Conservation (phyloP, 2,113 vertebrate genomes). For the Ctenomys sociabilis region DNA sequence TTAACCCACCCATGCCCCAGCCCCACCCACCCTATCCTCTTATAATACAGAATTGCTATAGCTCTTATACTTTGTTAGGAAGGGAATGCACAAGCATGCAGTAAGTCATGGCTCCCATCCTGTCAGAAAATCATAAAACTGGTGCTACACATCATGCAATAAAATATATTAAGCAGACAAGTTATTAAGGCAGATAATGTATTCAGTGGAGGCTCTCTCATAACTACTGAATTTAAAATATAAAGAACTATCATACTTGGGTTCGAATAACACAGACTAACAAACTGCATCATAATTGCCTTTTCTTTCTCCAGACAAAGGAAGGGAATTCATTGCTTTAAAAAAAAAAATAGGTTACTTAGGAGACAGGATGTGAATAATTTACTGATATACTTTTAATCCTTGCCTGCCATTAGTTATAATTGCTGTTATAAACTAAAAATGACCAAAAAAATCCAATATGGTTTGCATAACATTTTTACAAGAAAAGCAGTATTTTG, state of each 20-base stretch:
- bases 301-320: constrained; percentile 39
- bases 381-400: constrained; percentile 59
- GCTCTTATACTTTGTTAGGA: neutral
- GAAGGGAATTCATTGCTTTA: neutral
- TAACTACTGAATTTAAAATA: constrained; percentile 52
- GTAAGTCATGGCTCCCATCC: neutral
- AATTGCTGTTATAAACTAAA: constrained; percentile 45
- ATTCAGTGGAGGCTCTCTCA: constrained; percentile 40
- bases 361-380: constrained; percentile 54
- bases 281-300: constrained; percentile 15
- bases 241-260: neutral
- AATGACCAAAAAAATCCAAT: constrained; percentile 35
- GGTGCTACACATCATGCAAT: neutral
- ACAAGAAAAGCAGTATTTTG: constrained; percentile 58
- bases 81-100: neutral
- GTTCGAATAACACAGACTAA: constrained; percentile 28
- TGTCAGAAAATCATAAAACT: neutral
- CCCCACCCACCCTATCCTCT: neutral
- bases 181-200: constrained; percentile 41
- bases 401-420: constrained; percentile 46
- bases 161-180: constrained; percentile 42
- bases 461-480: constrained; percentile 1
- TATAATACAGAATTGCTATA: neutral
- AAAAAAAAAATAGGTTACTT: constrained; percentile 54
- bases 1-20: neutral